Base-by-base conservation (phyloP, 2,797 vertebrate species). In the Miichthys miiuy region DNA sequence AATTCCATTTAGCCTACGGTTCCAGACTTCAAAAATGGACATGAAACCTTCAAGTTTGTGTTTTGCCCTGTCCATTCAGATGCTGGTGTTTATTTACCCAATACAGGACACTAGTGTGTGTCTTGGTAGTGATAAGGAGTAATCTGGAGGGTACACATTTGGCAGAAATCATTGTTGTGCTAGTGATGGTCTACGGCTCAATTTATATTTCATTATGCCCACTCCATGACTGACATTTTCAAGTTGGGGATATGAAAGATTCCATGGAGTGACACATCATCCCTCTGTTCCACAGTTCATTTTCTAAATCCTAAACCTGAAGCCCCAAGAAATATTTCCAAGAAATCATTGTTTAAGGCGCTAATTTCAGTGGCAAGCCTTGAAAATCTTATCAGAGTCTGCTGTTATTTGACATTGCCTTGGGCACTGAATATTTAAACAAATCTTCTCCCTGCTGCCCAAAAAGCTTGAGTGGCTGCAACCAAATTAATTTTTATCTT, bases 171-270 rank as follows among this genome's bases (percentile, higher is more conserved):
- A 92, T 94, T 95, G 93, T 94, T 93, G 91, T 92, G 89, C 90
- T 27, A 82, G 82, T 91, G 92, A 93, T 92, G 92, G 93, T 92
- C 88, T 85, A 77, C 68, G 81, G 82, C 89, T 91, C 81, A 92
- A 95, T 95, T 93, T 93, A 94, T 92, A 94, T 95, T 95, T 93
- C 90, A 95, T 95, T 95, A 94, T 93, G 80, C 82, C 88, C 88
- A 89, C 93, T 95, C 85, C 92, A 92, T 94, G 94, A 94, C 91
- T 94, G 92, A 87, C 93, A 94, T 94, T 92, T 94, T 94, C 88
- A 90, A 93, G 92, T 93, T 87, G 70, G 62, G 87, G 81, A 88
- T 92, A 86, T 91, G 86, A 95, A 91, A 88, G 91, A 90, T 87
- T 92, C 66, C 75, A 77, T 62, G 66, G 79, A 90, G 88, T 91